Percentiles rank a stretch among this genome's conserved stretches.
phyloP scores from a whole-genome alignment of 92 coral and sea anemone genomes.

The Siderastrea siderea region DNA sequence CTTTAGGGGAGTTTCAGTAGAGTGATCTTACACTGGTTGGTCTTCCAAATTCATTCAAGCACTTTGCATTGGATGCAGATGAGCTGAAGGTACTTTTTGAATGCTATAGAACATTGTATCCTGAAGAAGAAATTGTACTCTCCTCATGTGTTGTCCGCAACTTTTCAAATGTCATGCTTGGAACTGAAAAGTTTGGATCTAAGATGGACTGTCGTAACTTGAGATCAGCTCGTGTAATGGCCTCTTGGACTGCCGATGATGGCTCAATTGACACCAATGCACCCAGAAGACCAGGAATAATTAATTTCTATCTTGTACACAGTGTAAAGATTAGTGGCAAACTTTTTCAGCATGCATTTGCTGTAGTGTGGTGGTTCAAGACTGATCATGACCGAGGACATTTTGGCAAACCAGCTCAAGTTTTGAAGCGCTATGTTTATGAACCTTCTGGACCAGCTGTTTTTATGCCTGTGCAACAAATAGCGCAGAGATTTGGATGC shows the following conservation, averaged over 20 bases:
- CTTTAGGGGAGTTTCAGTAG: conserved; percentile 6
- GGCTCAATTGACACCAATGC: conserved; percentile 36
- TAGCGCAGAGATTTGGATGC: conserved; percentile 43
- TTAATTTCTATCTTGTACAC: conserved; percentile 52
- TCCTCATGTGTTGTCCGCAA: conserved; percentile 33
- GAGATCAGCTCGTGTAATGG: conserved; percentile 52
- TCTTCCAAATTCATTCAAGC: conserved; percentile 33
- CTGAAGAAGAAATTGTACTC: background rate
- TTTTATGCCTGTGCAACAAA: conserved; percentile 70
- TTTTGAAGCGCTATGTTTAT: conserved; percentile 47
- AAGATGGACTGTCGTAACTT: conserved; percentile 34
- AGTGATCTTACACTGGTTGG: conserved; percentile 41
- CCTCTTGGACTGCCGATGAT: conserved; percentile 53
- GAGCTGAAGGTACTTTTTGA: conserved; percentile 16
- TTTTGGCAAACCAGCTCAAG: conserved; percentile 53
- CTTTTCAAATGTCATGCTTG: conserved; percentile 53
- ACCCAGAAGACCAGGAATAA: conserved; percentile 58
- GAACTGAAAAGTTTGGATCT: conserved; percentile 52
- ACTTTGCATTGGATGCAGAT: conserved; percentile 28
- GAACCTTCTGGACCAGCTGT: conserved; percentile 53
- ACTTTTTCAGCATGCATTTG: conserved; percentile 44
- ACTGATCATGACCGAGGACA: conserved; percentile 17
- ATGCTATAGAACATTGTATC: conserved; percentile 29
- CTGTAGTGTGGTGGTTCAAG: conserved; percentile 61
- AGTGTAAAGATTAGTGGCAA: conserved; percentile 30